Evolutionary conservation across 2,113 vertebrate species (phyloP).

Genomic region (Alexandromys fortis): DNA sequence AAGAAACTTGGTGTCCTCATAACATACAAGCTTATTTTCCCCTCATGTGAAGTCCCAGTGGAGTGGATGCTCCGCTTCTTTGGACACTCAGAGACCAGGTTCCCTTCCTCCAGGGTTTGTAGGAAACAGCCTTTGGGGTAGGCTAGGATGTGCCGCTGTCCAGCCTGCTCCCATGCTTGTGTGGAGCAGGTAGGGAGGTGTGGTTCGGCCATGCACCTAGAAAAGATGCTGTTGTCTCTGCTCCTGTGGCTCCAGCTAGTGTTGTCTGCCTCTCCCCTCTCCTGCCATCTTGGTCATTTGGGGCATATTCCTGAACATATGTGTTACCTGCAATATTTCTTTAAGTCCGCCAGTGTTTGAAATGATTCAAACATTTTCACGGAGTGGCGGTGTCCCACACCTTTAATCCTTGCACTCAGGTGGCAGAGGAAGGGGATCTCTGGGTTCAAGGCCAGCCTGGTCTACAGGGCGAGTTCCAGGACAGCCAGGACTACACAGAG

Average conservation of each 20-base stretch:
- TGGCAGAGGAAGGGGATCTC: neutral
- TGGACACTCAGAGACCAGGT: neutral
- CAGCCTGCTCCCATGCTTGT: neutral
- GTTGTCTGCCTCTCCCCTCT: neutral
- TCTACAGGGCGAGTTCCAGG: neutral
- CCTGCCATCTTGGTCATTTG: neutral
- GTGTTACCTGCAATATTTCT: neutral
- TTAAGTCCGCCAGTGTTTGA: neutral
- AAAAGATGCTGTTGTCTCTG: neutral
- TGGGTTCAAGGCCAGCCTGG: neutral
- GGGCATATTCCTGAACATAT: neutral
- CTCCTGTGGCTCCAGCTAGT: neutral
- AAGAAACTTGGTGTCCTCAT: neutral
- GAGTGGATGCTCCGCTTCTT: neutral
- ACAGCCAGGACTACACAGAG: neutral
- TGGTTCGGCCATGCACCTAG: neutral
- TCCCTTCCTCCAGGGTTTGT: neutral
- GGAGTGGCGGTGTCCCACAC: accelerated
- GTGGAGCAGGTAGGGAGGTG: neutral
- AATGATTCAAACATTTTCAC: neutral
- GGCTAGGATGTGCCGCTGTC: neutral
- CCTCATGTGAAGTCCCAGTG: neutral
- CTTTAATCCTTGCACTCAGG: neutral
- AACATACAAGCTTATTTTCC: neutral
- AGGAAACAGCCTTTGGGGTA: neutral